Conservation (phyloP, 2,888 invertebrate species). For the Oxyscelio sp. region DNA sequence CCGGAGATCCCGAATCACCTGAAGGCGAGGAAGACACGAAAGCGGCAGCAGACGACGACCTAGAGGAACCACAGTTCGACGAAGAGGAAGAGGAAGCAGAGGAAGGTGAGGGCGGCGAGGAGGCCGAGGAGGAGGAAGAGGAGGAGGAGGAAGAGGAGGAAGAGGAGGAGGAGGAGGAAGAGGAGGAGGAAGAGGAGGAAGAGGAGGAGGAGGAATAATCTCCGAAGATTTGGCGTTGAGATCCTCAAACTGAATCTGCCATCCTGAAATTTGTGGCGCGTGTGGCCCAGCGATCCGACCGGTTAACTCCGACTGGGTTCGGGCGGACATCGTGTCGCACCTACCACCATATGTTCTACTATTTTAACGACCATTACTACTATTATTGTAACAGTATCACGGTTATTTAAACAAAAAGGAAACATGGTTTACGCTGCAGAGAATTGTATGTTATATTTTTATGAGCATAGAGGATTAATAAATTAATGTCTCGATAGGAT, state of each 20-base stretch:
- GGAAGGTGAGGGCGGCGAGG: slow-evolving; percentile 91
- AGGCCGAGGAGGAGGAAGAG: slow-evolving; percentile 88
- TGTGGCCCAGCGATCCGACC: slow-evolving; percentile 20
- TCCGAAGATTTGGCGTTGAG: slow-evolving; percentile 29
- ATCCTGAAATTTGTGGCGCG: slow-evolving; percentile 44
- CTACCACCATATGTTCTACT: slow-evolving; percentile 66
- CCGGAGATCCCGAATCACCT: slow-evolving; percentile 96
- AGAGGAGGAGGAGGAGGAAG: too few species aligned
- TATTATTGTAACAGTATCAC: slow-evolving; percentile 72
- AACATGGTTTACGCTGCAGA: slow-evolving; percentile 54
- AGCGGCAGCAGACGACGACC: slow-evolving; percentile 92
- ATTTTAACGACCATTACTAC: slow-evolving; percentile 78
- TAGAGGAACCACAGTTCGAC: slow-evolving; percentile 91
- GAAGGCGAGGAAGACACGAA: slow-evolving; percentile 97
- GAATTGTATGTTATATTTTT: slow-evolving; percentile 66
- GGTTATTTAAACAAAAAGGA: slow-evolving; percentile 49
- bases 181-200: slow-evolving; percentile 86
- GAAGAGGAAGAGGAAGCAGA: slow-evolving; percentile 94
- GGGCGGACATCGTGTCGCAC: slow-evolving; percentile 48
- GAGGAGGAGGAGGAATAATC: slow-evolving; percentile 82
- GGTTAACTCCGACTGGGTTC: background rate
- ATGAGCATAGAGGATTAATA: slow-evolving; percentile 48
- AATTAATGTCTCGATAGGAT: slow-evolving; percentile 39
- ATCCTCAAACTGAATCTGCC: slow-evolving; percentile 36
- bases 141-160: too few species aligned